Conservation (phyloP, 2,797 vertebrate species). For the Clarias pachynema region DNA sequence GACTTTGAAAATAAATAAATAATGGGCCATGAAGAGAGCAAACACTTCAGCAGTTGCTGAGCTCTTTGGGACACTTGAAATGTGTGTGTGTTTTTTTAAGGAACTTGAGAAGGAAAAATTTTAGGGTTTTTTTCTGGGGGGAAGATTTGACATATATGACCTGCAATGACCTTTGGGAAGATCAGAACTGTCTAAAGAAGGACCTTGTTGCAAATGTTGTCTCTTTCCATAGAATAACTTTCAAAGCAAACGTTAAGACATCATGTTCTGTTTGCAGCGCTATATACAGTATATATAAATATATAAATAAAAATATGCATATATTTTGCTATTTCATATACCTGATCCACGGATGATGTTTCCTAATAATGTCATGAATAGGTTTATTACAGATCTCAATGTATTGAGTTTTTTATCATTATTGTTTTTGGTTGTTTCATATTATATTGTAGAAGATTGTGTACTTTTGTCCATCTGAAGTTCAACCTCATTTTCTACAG, state of each 20-base stretch:
- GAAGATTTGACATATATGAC: conserved; percentile 70
- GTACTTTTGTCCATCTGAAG: conserved; percentile 12
- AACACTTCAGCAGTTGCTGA: conserved; percentile 72
- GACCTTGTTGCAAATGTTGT: conserved; percentile 34
- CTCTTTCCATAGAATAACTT: conserved; percentile 71
- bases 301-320: conserved; percentile 40
- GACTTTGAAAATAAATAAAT: conserved; percentile 24
- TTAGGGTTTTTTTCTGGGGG: conserved; percentile 39
- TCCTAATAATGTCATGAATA: conserved; percentile 7
- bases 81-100: neutral
- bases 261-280: conserved; percentile 29
- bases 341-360: conserved; percentile 38
- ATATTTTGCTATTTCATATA: conserved; percentile 50
- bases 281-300: conserved; percentile 33
- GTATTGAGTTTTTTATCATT: neutral
- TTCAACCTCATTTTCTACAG: neutral
- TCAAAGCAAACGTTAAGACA: conserved; percentile 43
- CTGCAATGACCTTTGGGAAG: conserved; percentile 57
- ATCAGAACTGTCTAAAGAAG: conserved; percentile 69
- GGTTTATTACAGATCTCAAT: conserved; percentile 5
- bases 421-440: neutral
- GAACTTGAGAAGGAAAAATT: conserved; percentile 11
- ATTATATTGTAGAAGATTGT: conserved; percentile 20
- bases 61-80: neutral
- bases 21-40: conserved; percentile 65